These are phyloP conservation scores for Hassar affinis DNA, from an alignment of 2,113 vertebrate species.

Conservation along the genomic window DNA sequence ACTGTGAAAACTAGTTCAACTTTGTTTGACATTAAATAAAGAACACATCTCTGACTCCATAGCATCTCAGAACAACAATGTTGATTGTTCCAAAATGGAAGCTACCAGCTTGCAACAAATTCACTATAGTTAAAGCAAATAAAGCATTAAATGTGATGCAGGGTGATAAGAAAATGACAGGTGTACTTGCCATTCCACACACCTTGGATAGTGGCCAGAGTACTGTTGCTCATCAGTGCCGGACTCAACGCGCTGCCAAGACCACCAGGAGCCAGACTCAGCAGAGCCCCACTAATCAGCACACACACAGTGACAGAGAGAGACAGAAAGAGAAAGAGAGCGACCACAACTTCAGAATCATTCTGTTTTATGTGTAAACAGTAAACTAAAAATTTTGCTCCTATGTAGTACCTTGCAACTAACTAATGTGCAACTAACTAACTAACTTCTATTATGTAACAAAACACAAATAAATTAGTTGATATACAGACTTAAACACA, in stretches of 20 bases:
- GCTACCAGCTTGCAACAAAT: no score
- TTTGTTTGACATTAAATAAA: neutral
- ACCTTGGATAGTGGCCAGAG: constrained; percentile 99
- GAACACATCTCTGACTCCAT: no score
- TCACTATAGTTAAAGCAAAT: neutral
- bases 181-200: constrained; percentile 63
- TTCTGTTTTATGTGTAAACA: neutral
- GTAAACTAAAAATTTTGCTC: neutral
- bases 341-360: neutral
- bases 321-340: neutral
- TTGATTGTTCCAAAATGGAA: neutral
- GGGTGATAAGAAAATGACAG: neutral
- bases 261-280: constrained; percentile 89
- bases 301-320: constrained; percentile 34
- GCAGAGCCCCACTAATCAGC: constrained; percentile 86
- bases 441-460: neutral
- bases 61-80: neutral
- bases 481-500: neutral
- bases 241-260: constrained; percentile 89
- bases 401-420: neutral
- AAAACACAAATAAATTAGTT: neutral
- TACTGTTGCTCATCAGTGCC: constrained; percentile 96
- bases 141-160: neutral
- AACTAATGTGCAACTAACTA: no score
- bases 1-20: neutral